Conservation (phyloP, 2,888 invertebrate genomes). For the Spilarctia lutea region DNA sequence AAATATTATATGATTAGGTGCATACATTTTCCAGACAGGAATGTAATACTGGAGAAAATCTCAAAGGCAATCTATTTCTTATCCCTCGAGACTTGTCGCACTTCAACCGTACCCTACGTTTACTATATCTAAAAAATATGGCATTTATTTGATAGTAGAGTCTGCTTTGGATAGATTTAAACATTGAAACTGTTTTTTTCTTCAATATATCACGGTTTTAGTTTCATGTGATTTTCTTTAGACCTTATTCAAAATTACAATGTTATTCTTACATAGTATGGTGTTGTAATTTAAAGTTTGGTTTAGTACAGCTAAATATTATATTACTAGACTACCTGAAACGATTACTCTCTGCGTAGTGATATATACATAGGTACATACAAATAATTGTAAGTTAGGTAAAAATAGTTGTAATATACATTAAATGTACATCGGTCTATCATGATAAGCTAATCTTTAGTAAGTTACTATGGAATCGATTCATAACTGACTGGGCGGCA, state of each 20-base stretch:
- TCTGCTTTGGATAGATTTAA: slow-evolving; percentile 43
- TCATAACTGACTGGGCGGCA: slow-evolving; percentile 48
- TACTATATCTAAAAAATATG: slow-evolving; percentile 66
- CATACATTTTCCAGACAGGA: slow-evolving; percentile 55
- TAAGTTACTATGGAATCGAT: slow-evolving; percentile 50
- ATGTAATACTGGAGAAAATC: slow-evolving; percentile 60
- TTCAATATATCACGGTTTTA: background rate
- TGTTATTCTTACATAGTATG: background rate
- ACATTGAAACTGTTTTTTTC: background rate
- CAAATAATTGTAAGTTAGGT: background rate
- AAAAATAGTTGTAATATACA: background rate
- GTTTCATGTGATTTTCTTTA: background rate
- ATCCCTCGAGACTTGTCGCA: slow-evolving; percentile 66
- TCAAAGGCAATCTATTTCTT: slow-evolving; percentile 69
- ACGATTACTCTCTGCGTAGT: slow-evolving; percentile 11
- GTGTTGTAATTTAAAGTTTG: background rate
- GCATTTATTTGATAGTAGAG: slow-evolving; percentile 57
- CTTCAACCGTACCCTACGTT: slow-evolving; percentile 52
- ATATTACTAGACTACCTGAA: background rate
- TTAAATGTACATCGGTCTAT: slow-evolving; percentile 45
- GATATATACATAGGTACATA: background rate
- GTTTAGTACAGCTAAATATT: background rate
- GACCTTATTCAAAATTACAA: background rate
- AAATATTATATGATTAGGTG: background rate
- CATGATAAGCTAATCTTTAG: slow-evolving; percentile 46